These are phyloP conservation scores for Anseranas semipalmata DNA, from an alignment of 2,113 vertebrate species.

Conservation along the genomic window DNA sequence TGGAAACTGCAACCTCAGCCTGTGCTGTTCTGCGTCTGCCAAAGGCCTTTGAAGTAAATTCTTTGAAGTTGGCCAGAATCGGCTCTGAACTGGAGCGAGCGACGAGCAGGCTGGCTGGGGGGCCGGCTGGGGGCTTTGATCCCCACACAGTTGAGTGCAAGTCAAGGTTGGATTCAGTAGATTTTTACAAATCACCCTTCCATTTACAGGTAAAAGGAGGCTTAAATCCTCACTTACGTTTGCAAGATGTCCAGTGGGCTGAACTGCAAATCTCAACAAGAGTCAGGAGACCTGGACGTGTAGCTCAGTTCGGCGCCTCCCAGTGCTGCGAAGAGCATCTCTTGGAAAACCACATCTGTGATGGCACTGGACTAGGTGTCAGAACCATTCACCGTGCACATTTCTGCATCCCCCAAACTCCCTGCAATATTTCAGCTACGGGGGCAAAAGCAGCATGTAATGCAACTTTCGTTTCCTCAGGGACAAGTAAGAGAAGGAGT, in stretches of 20 bases:
- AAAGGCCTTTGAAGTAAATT: conserved; percentile 70
- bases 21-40: not conserved
- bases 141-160: not conserved
- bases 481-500: not conserved
- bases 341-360: not conserved
- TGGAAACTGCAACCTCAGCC: not conserved
- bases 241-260: not conserved
- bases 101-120: not conserved
- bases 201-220: not conserved
- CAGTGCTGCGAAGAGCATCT: not conserved
- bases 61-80: conserved; percentile 69
- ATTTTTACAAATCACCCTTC: not conserved
- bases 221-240: not conserved
- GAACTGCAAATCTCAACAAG: not conserved
- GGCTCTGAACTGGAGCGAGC: not conserved
- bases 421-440: not conserved
- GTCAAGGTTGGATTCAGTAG: not conserved
- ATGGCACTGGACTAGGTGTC: not conserved
- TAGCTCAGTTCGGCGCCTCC: not conserved
- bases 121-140: not conserved
- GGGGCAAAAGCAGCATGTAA: not conserved
- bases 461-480: not conserved
- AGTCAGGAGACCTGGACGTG: fast-evolving
- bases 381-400: not conserved
- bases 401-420: not conserved